Conservation (phyloP, 2,888 invertebrate species). For the Buathra laborator region DNA sequence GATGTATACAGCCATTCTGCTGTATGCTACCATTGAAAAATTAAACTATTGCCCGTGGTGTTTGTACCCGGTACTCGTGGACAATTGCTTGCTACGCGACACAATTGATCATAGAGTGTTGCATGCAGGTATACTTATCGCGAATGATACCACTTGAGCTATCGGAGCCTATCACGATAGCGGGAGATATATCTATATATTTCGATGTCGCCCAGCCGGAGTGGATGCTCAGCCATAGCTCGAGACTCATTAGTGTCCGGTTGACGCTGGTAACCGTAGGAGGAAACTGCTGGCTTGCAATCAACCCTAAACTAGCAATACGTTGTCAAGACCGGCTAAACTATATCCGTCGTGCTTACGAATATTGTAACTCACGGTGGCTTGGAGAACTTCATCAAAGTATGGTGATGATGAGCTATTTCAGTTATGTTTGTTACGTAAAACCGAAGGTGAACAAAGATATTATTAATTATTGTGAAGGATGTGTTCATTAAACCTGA, state of each 20-base stretch:
- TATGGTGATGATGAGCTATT: background rate
- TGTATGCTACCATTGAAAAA: constrained; percentile 55
- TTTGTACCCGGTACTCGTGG: constrained; percentile 24
- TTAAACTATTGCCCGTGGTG: constrained; percentile 49
- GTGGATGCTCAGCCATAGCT: constrained; percentile 36
- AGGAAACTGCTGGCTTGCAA: constrained; percentile 48
- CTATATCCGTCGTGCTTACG: constrained; percentile 50
- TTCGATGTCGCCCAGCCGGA: background rate
- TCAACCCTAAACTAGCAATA: constrained; percentile 59
- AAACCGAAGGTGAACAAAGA: background rate
- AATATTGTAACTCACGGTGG: constrained; percentile 5
- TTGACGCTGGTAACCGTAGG: constrained; percentile 33
- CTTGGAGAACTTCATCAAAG: constrained; percentile 14
- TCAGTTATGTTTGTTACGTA: background rate
- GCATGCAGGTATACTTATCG: constrained; percentile 44
- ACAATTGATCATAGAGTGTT: constrained; percentile 36
- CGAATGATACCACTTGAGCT: constrained; percentile 45
- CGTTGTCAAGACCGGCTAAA: constrained; percentile 42
- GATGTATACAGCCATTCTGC: constrained; percentile 20
- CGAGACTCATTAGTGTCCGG: constrained; percentile 32
- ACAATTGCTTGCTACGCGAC: constrained; percentile 49
- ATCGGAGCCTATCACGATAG: constrained; percentile 37
- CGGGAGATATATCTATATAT: constrained; percentile 36
- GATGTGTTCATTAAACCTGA: background rate
- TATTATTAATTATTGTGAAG: background rate